phyloP scores from a whole-genome alignment of 2,113 vertebrate species.

The Microtus pennsylvanicus region DNA sequence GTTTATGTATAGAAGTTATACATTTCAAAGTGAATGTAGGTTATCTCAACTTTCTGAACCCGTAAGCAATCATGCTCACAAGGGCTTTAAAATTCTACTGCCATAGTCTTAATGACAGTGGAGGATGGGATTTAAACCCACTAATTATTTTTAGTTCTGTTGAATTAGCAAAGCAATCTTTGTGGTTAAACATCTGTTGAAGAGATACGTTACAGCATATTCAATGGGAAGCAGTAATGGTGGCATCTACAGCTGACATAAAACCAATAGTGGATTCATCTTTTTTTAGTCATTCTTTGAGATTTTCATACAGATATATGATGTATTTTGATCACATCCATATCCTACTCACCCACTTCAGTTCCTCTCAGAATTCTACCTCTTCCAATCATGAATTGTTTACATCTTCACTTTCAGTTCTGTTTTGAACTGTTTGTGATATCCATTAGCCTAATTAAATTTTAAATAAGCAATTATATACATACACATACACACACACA shows the following conservation, averaged over 20 bases:
- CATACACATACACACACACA: background rate
- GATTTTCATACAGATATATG: background rate
- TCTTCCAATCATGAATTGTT: background rate
- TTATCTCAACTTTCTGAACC: conserved; percentile 27
- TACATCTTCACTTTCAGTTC: background rate
- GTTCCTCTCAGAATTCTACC: too few relatives aligned
- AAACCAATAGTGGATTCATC: background rate
- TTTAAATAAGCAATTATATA: background rate
- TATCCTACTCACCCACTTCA: background rate
- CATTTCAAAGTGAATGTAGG: conserved; percentile 5
- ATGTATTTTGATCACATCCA: background rate
- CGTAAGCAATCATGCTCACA: background rate
- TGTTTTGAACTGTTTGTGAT: too few relatives aligned
- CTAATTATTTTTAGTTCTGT: background rate
- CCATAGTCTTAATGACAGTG: background rate
- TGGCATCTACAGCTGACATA: background rate
- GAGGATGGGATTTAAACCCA: background rate
- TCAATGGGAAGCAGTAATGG: background rate
- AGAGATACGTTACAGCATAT: background rate
- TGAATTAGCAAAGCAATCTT: background rate
- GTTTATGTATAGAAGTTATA: background rate
- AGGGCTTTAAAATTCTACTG: conserved; percentile 27
- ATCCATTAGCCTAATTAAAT: background rate
- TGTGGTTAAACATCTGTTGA: background rate
- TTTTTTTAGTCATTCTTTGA: background rate